These are phyloP conservation scores for Allacma fusca DNA, from an alignment of 2,888 invertebrate species.

Conservation along the genomic window DNA sequence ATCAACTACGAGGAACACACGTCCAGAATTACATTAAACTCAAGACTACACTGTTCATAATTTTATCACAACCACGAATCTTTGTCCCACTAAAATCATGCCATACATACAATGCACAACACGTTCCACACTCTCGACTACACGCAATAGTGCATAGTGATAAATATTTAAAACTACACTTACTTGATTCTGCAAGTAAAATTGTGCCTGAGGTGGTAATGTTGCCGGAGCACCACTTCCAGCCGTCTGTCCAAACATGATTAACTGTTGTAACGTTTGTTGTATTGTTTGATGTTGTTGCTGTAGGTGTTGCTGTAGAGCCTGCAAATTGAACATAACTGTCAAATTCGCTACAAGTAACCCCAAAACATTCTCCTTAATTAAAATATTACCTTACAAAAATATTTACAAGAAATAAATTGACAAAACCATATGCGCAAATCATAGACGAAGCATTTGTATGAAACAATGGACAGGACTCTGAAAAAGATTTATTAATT, in stretches of 20 bases:
- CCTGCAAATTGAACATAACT: constrained; percentile 63
- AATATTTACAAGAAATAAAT: no score
- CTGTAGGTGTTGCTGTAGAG: constrained; percentile 70
- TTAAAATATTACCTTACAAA: no score
- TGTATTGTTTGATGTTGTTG: constrained; percentile 73
- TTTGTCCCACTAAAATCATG: neutral
- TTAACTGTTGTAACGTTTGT: constrained; percentile 73
- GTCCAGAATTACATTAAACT: neutral
- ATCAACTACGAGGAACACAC: neutral
- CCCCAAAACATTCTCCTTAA: no score
- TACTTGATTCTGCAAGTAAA: constrained; percentile 80
- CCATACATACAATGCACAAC: no score
- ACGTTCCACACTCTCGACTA: neutral
- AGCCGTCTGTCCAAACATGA: constrained; percentile 70
- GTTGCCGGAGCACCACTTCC: constrained; percentile 66
- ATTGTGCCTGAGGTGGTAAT: constrained; percentile 73
- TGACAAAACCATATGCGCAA: no score
- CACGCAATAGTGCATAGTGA: neutral
- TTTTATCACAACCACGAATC: neutral
- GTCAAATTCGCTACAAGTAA: neutral
- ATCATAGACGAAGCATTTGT: no score
- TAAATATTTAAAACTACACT: constrained; percentile 50
- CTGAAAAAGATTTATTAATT: neutral
- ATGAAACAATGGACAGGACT: no score
- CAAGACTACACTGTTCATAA: neutral